A percentile compares a stretch with the other conserved stretches of the same genome.
Conservation (phyloP, 2,113 vertebrate genomes). For the Spermophilus dauricus region DNA sequence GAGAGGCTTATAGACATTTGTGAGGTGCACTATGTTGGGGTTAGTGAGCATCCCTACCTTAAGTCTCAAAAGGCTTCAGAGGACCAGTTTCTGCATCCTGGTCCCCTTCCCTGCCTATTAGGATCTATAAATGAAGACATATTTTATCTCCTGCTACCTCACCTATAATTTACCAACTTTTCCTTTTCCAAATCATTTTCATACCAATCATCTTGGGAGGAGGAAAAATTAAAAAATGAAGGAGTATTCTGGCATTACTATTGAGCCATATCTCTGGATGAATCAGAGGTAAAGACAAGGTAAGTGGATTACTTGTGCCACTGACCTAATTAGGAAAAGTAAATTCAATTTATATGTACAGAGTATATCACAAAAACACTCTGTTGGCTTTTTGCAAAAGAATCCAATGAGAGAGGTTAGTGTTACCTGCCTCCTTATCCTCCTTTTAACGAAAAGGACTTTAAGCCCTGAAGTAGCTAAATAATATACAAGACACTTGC, state of each 20-base stretch:
- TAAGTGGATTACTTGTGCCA: not conserved
- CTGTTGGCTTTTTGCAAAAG: not conserved
- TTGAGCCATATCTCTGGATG: not conserved
- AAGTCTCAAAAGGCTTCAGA: not conserved
- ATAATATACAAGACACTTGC: not conserved
- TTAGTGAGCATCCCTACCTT: not conserved
- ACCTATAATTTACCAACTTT: not conserved
- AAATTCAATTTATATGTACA: not conserved
- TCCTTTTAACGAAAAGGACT: not conserved
- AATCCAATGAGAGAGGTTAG: not conserved
- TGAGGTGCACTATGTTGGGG: not conserved
- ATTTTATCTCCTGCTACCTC: not conserved
- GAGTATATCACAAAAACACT: not conserved
- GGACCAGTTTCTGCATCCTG: not conserved
- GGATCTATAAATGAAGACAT: not conserved
- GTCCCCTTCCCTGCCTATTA: not conserved
- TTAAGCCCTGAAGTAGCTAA: not conserved
- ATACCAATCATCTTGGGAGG: not conserved
- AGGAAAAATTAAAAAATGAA: not conserved
- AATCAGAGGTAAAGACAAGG: not conserved
- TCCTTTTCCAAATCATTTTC: constrained; percentile 5
- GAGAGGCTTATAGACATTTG: not conserved
- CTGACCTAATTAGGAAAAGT: not conserved
- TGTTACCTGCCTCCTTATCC: not conserved
- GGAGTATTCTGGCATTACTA: not conserved